These are phyloP conservation scores for Lordiphosa andalusiaca DNA, from an alignment of 2,888 invertebrate species.

Conservation along the genomic window DNA sequence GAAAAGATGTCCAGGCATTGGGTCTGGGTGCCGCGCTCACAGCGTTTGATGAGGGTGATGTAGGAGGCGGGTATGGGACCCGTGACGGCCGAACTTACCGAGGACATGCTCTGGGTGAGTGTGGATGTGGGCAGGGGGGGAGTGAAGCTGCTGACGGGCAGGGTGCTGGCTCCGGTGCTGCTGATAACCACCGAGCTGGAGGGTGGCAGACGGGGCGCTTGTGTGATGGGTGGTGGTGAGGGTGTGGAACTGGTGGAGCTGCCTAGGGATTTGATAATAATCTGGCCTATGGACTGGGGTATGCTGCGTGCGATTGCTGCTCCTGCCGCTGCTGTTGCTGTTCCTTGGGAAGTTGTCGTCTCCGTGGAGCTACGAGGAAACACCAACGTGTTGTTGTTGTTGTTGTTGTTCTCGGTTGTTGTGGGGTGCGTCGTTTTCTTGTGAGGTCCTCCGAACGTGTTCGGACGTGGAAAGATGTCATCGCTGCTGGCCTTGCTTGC, in stretches of 20 bases:
- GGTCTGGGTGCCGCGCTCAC: slow-evolving; percentile 40
- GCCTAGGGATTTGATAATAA: too few species aligned
- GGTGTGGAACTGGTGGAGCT: too few species aligned
- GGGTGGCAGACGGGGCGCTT: slow-evolving; percentile 25
- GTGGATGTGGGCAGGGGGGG: background rate
- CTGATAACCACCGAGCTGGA: slow-evolving; percentile 10
- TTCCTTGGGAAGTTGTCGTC: background rate
- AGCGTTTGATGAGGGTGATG: slow-evolving; percentile 4
- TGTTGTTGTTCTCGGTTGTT: background rate
- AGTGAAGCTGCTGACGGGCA: background rate
- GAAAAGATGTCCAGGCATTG: slow-evolving; percentile 26
- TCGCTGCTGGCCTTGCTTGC: slow-evolving; percentile 20
- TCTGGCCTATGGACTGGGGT: too few species aligned
- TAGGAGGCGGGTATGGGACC: background rate
- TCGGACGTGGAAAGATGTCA: slow-evolving; percentile 47
- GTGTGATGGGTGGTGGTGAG: background rate
- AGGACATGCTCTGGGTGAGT: background rate
- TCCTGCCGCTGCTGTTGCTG: too few species aligned
- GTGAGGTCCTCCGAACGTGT: background rate
- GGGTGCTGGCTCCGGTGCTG: background rate
- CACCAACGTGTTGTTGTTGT: background rate
- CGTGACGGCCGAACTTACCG: background rate
- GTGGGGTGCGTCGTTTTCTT: background rate
- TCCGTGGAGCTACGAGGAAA: background rate
- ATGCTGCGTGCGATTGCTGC: too few species aligned